A percentile compares a stretch with the other conserved stretches of the same genome.
phyloP scores from a whole-genome alignment of 37 sponge, comb jelly and placozoan genomes.

The Agelas oroides region DNA sequence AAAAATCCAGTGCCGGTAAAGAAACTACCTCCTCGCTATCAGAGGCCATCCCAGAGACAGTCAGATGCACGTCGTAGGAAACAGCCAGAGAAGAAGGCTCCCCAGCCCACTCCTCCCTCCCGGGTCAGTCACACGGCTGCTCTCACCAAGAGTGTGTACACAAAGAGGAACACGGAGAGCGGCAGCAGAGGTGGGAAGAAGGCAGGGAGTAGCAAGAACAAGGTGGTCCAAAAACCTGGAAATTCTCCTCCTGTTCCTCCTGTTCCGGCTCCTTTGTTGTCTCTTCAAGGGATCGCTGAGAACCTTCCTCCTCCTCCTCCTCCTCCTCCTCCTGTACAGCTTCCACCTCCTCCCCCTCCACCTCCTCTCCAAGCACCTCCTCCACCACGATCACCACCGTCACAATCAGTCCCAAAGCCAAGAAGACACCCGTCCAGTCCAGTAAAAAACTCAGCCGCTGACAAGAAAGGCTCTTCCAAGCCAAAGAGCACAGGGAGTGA shows the following conservation, averaged over 20 bases:
- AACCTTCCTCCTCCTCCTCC: background rate
- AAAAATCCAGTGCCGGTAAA: conserved; percentile 2
- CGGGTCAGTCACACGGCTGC: conserved; percentile 8
- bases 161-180: conserved; percentile 3
- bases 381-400: conserved; percentile 51
- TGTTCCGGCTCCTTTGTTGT: background rate
- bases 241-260: background rate
- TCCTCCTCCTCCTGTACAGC: conserved; percentile 21
- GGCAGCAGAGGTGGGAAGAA: background rate
- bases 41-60: conserved; percentile 16
- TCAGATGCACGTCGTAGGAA: background rate
- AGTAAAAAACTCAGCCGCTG: background rate
- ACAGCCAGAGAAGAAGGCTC: conserved; percentile 2
- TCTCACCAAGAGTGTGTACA: background rate
- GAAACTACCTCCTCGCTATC: conserved; percentile 34
- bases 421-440: background rate
- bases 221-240: background rate
- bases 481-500: no score
- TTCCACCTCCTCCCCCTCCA: conserved; percentile 30
- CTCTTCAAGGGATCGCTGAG: background rate
- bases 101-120: background rate
- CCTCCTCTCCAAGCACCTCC: conserved; percentile 35
- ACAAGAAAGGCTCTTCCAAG: background rate
- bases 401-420: conserved; percentile 3
- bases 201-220: background rate